Percentiles rank a stretch among this genome's conserved stretches.
Evolutionary conservation across 2,797 vertebrate genomes (phyloP).

Genomic region (Mormyrops attenuatus): DNA sequence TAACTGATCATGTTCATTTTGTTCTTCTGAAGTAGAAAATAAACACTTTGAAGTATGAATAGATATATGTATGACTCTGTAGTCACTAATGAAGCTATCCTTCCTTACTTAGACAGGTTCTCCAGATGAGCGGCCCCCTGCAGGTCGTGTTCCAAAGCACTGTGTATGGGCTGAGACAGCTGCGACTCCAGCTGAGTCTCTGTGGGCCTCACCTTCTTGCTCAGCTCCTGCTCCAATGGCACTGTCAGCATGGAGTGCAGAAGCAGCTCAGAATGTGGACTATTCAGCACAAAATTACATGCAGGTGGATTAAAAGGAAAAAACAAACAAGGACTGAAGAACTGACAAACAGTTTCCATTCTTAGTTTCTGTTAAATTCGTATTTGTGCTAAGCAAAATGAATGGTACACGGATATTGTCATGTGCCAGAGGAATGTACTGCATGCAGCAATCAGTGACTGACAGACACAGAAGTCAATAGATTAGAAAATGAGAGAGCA

Average conservation of each 20-base stretch:
- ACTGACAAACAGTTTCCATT: neutral
- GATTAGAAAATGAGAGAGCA: neutral
- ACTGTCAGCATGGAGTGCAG: constrained; percentile 41
- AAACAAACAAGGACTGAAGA: neutral
- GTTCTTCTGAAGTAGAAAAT: neutral
- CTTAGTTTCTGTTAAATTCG: neutral
- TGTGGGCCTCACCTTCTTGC: constrained; percentile 48
- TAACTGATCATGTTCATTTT: neutral
- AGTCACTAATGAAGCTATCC: neutral
- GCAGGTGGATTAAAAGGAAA: neutral
- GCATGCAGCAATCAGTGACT: neutral
- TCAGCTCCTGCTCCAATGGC: constrained; percentile 47
- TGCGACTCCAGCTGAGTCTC: constrained; percentile 40
- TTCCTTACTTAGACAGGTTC: constrained; percentile 50
- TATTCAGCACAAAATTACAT: neutral
- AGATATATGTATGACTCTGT: neutral
- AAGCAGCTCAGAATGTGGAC: neutral
- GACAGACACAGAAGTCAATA: neutral
- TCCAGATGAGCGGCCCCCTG: constrained; percentile 43
- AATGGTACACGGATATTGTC: neutral
- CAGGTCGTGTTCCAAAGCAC: constrained; percentile 47
- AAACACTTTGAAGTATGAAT: neutral
- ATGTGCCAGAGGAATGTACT: neutral
- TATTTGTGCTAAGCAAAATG: neutral
- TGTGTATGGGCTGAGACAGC: constrained; percentile 26